These are phyloP conservation scores for Helicolenus hilgendorfi DNA, from an alignment of 2,797 vertebrate genomes.

Conservation along the genomic window DNA sequence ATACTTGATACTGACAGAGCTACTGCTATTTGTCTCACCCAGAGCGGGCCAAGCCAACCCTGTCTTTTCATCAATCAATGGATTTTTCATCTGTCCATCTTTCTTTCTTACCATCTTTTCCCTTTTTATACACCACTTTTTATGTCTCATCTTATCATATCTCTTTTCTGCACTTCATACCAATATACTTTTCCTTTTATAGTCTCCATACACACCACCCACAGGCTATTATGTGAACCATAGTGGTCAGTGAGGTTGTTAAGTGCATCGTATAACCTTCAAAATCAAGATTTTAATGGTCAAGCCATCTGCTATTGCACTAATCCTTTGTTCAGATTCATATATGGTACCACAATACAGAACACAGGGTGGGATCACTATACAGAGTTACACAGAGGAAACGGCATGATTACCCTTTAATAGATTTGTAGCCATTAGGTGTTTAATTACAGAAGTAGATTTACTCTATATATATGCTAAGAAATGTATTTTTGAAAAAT, in stretches of 20 bases:
- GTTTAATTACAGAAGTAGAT: neutral
- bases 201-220: neutral
- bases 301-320: neutral
- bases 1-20: constrained; percentile 49
- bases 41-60: constrained; percentile 32
- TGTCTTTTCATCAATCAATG: constrained; percentile 67
- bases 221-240: neutral
- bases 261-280: constrained; percentile 1
- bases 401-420: neutral
- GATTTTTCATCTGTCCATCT: constrained; percentile 18
- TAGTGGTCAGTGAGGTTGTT: neutral
- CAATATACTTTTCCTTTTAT: neutral
- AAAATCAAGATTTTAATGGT: constrained; percentile 2
- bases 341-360: neutral
- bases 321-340: neutral
- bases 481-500: neutral
- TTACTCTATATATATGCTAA: neutral
- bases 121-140: neutral
- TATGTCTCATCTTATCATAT: neutral
- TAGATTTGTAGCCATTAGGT: neutral
- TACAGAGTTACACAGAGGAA: neutral
- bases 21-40: constrained; percentile 65
- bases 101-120: neutral
- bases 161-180: neutral
- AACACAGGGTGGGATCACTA: neutral